Conservation (phyloP, 2,888 invertebrate species). For the Drosophila yooni region DNA sequence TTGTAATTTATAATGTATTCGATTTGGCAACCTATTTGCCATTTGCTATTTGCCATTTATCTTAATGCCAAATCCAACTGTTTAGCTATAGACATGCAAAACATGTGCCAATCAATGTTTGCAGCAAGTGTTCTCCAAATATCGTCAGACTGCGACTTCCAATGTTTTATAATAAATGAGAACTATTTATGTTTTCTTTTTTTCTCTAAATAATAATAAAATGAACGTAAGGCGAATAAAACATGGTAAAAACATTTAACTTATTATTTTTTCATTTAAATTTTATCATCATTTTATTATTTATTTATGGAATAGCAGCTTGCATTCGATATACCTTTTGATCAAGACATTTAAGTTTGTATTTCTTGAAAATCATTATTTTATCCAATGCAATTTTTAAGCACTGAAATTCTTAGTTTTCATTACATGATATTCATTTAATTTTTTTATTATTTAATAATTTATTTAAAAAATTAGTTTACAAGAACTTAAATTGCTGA, state of each 20-base stretch:
- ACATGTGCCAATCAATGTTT: not conserved
- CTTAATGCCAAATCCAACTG: not conserved
- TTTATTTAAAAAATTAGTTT: too few relatives aligned
- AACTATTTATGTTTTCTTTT: too few relatives aligned
- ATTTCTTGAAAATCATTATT: not conserved
- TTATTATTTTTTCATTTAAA: constrained; percentile 6
- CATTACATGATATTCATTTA: not conserved
- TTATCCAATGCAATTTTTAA: not conserved
- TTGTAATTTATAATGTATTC: not conserved
- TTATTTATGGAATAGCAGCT: not conserved
- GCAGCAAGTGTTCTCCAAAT: not conserved
- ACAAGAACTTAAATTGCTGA: not conserved
- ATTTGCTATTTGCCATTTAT: not conserved
- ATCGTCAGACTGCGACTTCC: not conserved
- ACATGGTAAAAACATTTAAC: not conserved
- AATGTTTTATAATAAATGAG: too few relatives aligned
- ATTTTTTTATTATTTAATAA: not conserved
- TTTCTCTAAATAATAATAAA: not conserved
- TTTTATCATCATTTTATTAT: not conserved
- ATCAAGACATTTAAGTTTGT: too few relatives aligned
- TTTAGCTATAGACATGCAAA: not conserved
- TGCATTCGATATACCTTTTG: not conserved
- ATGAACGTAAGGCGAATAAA: not conserved
- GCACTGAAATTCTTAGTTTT: not conserved
- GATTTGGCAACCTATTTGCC: not conserved